A percentile compares a stretch with the other conserved stretches of the same genome.
These are phyloP conservation scores for Idaea biselata DNA, from an alignment of 2,888 invertebrate genomes.

Conservation along the genomic window DNA sequence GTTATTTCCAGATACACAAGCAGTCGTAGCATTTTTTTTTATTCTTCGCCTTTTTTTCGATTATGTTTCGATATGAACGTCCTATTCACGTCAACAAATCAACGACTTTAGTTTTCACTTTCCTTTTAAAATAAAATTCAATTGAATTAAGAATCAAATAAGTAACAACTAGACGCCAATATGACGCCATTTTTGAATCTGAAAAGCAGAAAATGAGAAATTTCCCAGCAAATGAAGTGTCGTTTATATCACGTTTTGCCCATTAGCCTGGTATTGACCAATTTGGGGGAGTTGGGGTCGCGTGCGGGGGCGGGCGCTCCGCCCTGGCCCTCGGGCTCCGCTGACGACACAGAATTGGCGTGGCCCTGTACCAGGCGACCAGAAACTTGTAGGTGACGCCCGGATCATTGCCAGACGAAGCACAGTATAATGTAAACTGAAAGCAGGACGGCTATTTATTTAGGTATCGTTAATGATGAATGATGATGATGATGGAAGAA, in stretches of 20 bases:
- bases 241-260: neutral
- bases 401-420: constrained; percentile 9
- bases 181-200: neutral
- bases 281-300: constrained; percentile 32
- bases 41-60: too few species aligned
- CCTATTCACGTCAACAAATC: too few species aligned
- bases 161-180: neutral
- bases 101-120: too few species aligned
- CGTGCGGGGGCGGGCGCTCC: constrained; percentile 48
- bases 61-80: too few species aligned
- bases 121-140: neutral
- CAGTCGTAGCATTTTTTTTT: too few species aligned
- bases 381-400: constrained; percentile 18
- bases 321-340: constrained; percentile 45
- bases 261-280: constrained; percentile 1
- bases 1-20: too few species aligned
- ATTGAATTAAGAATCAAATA: too few species aligned
- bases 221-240: neutral
- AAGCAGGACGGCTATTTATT: too few species aligned
- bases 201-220: neutral
- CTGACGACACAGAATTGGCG: constrained; percentile 60
- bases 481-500: too few species aligned
- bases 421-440: neutral
- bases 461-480: too few species aligned
- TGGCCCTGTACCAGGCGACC: constrained; percentile 28